These are phyloP conservation scores for Hesperophylax magnus DNA, from an alignment of 1,140 invertebrate genomes.

Conservation along the genomic window DNA sequence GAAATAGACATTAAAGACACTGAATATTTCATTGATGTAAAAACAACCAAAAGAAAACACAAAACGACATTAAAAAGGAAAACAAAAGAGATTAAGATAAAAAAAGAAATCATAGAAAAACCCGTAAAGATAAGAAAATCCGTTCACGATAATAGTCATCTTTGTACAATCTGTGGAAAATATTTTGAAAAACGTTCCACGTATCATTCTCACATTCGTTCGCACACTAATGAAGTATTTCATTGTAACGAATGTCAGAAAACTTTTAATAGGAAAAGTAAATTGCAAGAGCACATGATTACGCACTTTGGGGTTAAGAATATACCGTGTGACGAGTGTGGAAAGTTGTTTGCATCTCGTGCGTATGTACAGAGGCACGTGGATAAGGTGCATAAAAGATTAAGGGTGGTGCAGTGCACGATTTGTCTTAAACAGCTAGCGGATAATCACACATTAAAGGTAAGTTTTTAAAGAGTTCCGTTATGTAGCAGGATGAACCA, in stretches of 20 bases:
- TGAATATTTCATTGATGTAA: background rate
- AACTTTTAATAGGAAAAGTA: conserved; percentile 15
- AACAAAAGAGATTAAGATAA: background rate
- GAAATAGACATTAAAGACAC: background rate
- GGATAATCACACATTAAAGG: conserved; percentile 32
- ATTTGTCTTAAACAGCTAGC: conserved; percentile 40
- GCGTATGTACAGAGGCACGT: conserved; percentile 29
- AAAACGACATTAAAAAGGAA: conserved; percentile 12
- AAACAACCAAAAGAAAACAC: conserved; percentile 18
- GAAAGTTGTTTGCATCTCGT: conserved; percentile 35
- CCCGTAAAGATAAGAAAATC: background rate
- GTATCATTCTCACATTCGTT: conserved; percentile 17
- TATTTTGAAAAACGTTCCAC: conserved; percentile 25
- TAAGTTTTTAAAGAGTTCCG: background rate
- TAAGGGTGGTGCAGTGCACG: conserved; percentile 11
- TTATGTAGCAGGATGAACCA: too few species aligned
- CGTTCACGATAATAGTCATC: conserved; percentile 16
- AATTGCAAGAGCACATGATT: conserved; percentile 27
- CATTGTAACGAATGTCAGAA: conserved; percentile 27
- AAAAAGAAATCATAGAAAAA: conserved; percentile 20
- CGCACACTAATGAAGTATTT: background rate
- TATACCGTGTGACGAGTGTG: conserved; percentile 39
- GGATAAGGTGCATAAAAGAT: conserved; percentile 35
- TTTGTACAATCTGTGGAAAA: conserved; percentile 42
- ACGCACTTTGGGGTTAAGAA: conserved; percentile 42